These are phyloP conservation scores for Tarsius wallacei DNA, from an alignment of 2,797 vertebrate species.

Conservation along the genomic window DNA sequence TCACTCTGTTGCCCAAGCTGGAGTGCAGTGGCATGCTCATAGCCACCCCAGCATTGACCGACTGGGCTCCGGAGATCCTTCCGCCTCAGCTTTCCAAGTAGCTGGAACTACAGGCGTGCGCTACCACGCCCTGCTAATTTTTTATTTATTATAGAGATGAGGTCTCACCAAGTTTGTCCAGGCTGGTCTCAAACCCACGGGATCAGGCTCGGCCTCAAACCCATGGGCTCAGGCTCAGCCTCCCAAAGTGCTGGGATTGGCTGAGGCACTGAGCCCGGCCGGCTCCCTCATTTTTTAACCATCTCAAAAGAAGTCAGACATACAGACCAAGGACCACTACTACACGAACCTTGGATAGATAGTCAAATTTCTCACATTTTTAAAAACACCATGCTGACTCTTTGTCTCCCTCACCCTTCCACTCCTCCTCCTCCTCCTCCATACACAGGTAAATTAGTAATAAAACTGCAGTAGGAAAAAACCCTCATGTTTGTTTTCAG, in stretches of 20 bases:
- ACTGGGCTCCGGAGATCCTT: too few species aligned
- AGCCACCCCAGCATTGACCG: too few species aligned
- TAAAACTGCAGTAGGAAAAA: not conserved
- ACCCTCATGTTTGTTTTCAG: not conserved
- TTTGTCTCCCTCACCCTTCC: not conserved
- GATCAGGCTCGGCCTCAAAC: too few species aligned
- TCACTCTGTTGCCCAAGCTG: too few species aligned
- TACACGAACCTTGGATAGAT: not conserved
- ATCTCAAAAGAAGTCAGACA: not conserved
- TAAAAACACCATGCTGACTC: not conserved
- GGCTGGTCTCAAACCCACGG: not conserved
- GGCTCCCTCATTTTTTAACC: not conserved
- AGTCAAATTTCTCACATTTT: slow-evolving; percentile 28
- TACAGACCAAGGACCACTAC: not conserved
- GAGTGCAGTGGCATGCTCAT: too few species aligned
- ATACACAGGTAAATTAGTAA: not conserved
- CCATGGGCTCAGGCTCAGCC: too few species aligned
- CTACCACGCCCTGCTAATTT: too few species aligned
- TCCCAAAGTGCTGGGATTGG: too few species aligned
- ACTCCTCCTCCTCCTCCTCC: not conserved
- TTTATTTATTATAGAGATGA: too few species aligned
- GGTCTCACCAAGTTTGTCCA: not conserved
- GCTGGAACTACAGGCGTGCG: too few species aligned
- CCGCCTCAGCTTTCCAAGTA: too few species aligned
- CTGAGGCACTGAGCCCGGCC: too few species aligned